Evolutionary conservation across 2,113 vertebrate species (phyloP).

Genomic region (Petromus typicus): DNA sequence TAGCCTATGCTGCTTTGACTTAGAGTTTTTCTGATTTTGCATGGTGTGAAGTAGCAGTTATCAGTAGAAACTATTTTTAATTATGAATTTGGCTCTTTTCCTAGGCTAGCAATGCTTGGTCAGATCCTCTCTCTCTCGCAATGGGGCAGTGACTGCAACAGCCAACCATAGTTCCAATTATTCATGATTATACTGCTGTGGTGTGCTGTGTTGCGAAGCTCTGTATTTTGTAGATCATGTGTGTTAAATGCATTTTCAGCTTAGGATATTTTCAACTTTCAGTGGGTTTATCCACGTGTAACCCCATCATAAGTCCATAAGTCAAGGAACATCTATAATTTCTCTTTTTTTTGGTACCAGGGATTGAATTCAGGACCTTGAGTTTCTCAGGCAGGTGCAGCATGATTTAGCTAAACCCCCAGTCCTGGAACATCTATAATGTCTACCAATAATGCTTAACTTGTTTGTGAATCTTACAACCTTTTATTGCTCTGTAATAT

Average conservation of each 20-base stretch:
- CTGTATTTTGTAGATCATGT: background rate
- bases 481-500: background rate
- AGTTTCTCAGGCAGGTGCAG: too few relatives aligned
- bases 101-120: background rate
- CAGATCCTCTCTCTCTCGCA: too few relatives aligned
- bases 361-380: too few relatives aligned
- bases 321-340: background rate
- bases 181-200: accelerated
- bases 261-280: background rate
- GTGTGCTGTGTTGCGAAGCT: background rate
- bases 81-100: background rate
- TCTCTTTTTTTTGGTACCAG: too few relatives aligned
- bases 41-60: background rate
- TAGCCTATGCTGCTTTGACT: background rate
- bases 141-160: background rate
- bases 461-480: background rate
- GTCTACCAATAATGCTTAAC: background rate
- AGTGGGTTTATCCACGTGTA: too few relatives aligned
- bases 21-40: background rate
- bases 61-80: background rate
- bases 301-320: background rate
- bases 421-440: background rate
- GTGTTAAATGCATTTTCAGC: background rate
- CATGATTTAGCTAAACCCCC: too few relatives aligned
- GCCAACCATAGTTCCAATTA: background rate